These are phyloP conservation scores for Chironomus tepperi DNA, from an alignment of 1,140 invertebrate genomes.

Conservation along the genomic window DNA sequence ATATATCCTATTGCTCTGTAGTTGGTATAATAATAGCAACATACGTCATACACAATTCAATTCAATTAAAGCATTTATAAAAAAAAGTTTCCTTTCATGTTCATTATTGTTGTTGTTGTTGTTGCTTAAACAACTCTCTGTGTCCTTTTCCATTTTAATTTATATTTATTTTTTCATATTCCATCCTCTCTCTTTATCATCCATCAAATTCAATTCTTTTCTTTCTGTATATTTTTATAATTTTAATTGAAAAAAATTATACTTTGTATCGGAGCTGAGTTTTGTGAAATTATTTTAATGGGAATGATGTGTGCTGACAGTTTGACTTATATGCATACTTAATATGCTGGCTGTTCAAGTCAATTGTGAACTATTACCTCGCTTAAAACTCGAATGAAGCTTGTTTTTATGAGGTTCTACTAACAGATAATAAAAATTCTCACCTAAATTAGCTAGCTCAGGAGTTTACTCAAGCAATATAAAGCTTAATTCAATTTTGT, in stretches of 20 bases:
- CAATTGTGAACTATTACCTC: too few relatives aligned
- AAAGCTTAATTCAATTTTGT: too few relatives aligned
- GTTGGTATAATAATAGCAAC: not conserved
- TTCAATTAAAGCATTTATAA: conserved; percentile 10
- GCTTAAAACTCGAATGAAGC: too few relatives aligned
- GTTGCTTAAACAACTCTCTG: too few relatives aligned
- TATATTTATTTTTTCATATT: not conserved
- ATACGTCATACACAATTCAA: conserved; percentile 14
- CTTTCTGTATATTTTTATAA: not conserved
- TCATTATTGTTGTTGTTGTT: not conserved
- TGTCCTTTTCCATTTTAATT: not conserved
- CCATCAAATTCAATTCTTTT: conserved; percentile 10
- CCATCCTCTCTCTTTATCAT: not conserved
- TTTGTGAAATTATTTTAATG: too few relatives aligned
- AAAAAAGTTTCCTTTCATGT: not conserved
- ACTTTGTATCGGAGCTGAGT: not conserved
- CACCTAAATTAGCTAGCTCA: too few relatives aligned
- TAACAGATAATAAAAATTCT: too few relatives aligned
- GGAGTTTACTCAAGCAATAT: too few relatives aligned
- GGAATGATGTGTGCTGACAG: too few relatives aligned
- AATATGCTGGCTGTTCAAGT: too few relatives aligned
- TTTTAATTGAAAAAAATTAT: conserved; percentile 2
- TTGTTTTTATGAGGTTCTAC: too few relatives aligned
- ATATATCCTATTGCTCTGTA: not conserved
- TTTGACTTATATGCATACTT: too few relatives aligned